These are phyloP conservation scores for Coilia nasus DNA, from an alignment of 2,797 vertebrate genomes.

Conservation along the genomic window DNA sequence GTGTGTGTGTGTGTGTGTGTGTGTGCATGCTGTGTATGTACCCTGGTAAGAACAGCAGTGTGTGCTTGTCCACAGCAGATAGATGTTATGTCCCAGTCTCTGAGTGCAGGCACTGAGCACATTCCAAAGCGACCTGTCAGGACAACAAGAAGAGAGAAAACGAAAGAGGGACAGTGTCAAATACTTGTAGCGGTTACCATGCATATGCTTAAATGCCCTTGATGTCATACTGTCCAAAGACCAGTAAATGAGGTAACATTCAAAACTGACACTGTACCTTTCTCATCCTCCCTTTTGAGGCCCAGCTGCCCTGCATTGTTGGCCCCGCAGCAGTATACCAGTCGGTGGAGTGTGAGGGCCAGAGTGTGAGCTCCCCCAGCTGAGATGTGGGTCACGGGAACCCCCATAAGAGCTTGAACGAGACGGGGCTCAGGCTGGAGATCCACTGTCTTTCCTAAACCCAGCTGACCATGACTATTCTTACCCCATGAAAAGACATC, in stretches of 20 bases:
- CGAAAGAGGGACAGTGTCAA: neutral
- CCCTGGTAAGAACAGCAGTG: slow-evolving; percentile 76
- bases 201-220: neutral
- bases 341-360: slow-evolving; percentile 80
- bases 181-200: neutral
- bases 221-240: neutral
- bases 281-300: slow-evolving; percentile 74
- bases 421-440: slow-evolving; percentile 42
- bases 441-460: slow-evolving; percentile 68
- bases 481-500: slow-evolving; percentile 83
- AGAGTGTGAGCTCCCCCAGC: slow-evolving; percentile 82
- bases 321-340: slow-evolving; percentile 87
- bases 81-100: slow-evolving; percentile 62
- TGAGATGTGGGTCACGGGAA: slow-evolving; percentile 80
- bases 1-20: no score
- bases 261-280: slow-evolving; percentile 56
- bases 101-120: slow-evolving; percentile 68
- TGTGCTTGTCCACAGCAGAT: slow-evolving; percentile 80
- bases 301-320: slow-evolving; percentile 85
- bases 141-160: neutral
- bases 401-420: slow-evolving; percentile 76
- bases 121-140: slow-evolving; percentile 10
- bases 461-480: slow-evolving; percentile 81
- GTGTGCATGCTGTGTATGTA: slow-evolving; percentile 42
- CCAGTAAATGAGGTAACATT: neutral